These are phyloP conservation scores for Stylophora pistillata DNA, from an alignment of 64 coral and sea anemone genomes.

Conservation along the genomic window DNA sequence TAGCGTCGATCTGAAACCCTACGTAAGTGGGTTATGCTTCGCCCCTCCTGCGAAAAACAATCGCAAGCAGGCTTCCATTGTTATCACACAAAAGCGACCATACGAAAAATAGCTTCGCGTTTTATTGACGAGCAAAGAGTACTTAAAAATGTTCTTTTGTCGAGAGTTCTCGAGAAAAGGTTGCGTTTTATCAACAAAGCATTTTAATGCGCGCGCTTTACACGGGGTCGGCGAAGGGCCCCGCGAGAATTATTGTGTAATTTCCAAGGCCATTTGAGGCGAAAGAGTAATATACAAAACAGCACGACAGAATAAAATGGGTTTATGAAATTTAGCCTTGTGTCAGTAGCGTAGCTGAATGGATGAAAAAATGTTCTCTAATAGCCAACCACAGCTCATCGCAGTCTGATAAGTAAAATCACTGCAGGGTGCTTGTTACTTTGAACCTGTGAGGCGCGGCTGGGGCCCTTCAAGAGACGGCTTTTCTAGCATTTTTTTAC, in stretches of 20 bases:
- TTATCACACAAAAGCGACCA: constrained; percentile 18
- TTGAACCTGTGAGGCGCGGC: not conserved
- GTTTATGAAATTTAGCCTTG: constrained; percentile 37
- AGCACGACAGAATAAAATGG: constrained; percentile 2
- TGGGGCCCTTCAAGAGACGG: not conserved
- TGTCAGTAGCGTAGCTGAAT: constrained; percentile 26
- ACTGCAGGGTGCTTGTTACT: not conserved
- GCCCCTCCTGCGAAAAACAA: not conserved
- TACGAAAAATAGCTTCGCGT: constrained; percentile 30
- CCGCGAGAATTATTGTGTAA: not conserved
- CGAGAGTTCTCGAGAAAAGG: constrained; percentile 9
- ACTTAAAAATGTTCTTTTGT: constrained; percentile 29
- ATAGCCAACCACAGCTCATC: constrained; percentile 20
- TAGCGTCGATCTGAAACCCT: not conserved
- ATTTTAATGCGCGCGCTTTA: not conserved
- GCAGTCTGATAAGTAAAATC: constrained; percentile 11
- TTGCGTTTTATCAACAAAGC: not conserved
- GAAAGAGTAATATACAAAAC: constrained; percentile 2
- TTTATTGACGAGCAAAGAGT: constrained; percentile 11
- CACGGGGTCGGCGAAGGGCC: not conserved
- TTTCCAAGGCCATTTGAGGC: constrained; percentile 20
- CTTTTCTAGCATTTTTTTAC: not conserved
- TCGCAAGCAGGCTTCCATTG: constrained; percentile 4
- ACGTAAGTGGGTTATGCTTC: too few species aligned
- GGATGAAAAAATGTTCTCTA: constrained; percentile 20